phyloP scores from a whole-genome alignment of 2,888 invertebrate species.

The Pammene fasciana region DNA sequence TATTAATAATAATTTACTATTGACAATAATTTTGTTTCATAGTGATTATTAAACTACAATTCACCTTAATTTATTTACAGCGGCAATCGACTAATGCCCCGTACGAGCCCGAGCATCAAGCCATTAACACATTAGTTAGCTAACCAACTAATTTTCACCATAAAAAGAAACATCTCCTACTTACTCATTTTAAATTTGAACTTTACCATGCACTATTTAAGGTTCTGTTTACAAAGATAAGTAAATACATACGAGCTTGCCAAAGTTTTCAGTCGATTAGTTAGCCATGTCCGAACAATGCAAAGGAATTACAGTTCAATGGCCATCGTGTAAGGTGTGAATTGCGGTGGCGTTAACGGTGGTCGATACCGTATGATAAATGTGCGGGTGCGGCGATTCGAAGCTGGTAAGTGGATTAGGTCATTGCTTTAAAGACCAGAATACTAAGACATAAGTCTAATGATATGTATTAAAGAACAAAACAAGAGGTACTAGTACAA shows the following conservation, averaged over 20 bases:
- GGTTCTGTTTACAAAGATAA: constrained; percentile 24
- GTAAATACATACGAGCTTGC: constrained; percentile 52
- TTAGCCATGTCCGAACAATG: constrained; percentile 17
- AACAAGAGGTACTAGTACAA: no score
- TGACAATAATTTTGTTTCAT: constrained; percentile 6
- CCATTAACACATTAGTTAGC: constrained; percentile 62
- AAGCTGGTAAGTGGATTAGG: constrained; percentile 69
- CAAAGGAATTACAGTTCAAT: constrained; percentile 63
- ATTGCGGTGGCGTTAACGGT: constrained; percentile 65
- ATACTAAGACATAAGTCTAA: background rate
- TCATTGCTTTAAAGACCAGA: constrained; percentile 16
- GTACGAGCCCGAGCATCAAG: constrained; percentile 44
- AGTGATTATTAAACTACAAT: constrained; percentile 53
- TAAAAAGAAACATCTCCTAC: constrained; percentile 5
- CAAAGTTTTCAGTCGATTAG: constrained; percentile 48
- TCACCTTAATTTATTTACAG: constrained; percentile 62
- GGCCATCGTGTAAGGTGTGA: constrained; percentile 62
- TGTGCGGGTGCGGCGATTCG: constrained; percentile 69
- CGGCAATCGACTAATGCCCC: constrained; percentile 67
- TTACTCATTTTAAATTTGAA: background rate
- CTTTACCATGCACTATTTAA: background rate
- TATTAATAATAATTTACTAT: no score
- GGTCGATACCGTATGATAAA: constrained; percentile 69
- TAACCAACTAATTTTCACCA: constrained; percentile 5
- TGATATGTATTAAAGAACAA: no score